Conservation (phyloP, 2,113 vertebrate species). For the Cyanistes caeruleus region DNA sequence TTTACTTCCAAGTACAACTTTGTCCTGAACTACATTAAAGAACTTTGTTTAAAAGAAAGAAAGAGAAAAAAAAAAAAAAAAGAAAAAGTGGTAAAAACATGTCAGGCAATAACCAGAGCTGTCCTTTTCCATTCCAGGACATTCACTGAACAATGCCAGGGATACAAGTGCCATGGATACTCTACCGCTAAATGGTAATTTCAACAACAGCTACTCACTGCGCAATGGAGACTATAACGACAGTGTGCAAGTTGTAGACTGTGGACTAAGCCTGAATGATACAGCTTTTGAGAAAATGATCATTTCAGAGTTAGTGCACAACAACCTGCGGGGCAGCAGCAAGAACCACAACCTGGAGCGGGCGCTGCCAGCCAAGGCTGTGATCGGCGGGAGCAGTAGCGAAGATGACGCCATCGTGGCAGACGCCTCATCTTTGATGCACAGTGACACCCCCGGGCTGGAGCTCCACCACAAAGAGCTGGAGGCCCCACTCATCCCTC, state of each 20-base stretch:
- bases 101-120: slow-evolving; percentile 32
- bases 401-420: slow-evolving; percentile 91
- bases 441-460: slow-evolving; percentile 84
- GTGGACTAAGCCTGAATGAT: slow-evolving; percentile 97
- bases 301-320: slow-evolving; percentile 99
- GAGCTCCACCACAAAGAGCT: slow-evolving; percentile 91
- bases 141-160: slow-evolving; percentile 99
- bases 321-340: slow-evolving; percentile 93
- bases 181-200: slow-evolving; percentile 99
- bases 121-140: slow-evolving; percentile 87
- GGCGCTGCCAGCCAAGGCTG: slow-evolving; percentile 84
- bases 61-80: neutral
- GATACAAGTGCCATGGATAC: slow-evolving; percentile 99
- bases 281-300: slow-evolving; percentile 99
- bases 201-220: slow-evolving; percentile 99
- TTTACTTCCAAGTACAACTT: slow-evolving; percentile 77
- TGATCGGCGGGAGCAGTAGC: slow-evolving; percentile 86
- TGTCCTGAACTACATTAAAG: slow-evolving; percentile 99
- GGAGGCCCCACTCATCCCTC: slow-evolving; percentile 95
- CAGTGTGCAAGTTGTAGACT: slow-evolving; percentile 94
- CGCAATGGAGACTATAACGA: slow-evolving; percentile 93
- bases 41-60: slow-evolving; percentile 45
- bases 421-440: slow-evolving; percentile 92
- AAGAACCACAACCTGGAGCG: slow-evolving; percentile 92
- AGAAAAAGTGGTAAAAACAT: neutral